Percentiles rank a stretch among this genome's conserved stretches.
phyloP scores from a whole-genome alignment of 2,113 vertebrate species.

The Stegostoma tigrinum region DNA sequence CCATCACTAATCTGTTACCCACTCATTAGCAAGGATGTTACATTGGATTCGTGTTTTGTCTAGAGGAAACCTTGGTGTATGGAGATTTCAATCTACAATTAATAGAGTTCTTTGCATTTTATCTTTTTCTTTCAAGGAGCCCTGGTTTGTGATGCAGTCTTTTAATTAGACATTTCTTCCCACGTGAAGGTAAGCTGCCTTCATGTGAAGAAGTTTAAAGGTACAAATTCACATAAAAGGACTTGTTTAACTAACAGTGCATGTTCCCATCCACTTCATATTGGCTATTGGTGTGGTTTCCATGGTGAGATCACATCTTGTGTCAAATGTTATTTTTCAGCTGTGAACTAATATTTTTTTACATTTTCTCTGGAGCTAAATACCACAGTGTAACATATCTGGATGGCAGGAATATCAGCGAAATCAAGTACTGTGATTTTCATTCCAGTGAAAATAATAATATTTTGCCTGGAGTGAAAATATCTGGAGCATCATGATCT shows the following conservation, averaged over 20 bases:
- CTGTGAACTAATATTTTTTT: constrained; percentile 36
- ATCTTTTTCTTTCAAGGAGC: neutral
- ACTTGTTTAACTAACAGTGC: constrained; percentile 29
- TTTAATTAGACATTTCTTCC: constrained; percentile 13
- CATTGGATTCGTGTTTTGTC: neutral
- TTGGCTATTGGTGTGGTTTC: constrained; percentile 33
- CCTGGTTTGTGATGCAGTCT: neutral
- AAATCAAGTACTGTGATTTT: neutral
- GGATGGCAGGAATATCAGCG: constrained; percentile 20
- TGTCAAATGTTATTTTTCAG: constrained; percentile 33
- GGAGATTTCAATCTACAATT: neutral
- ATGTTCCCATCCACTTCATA: constrained; percentile 30
- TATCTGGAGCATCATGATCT: constrained; percentile 24
- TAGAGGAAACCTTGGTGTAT: neutral
- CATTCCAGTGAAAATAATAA: constrained; percentile 32
- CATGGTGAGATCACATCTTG: constrained; percentile 33
- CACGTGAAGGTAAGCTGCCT: constrained; percentile 8
- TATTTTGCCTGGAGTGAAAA: constrained; percentile 35
- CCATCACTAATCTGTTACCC: neutral
- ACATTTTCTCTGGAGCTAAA: constrained; percentile 30
- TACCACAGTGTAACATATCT: constrained; percentile 27
- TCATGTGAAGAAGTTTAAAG: constrained; percentile 18
- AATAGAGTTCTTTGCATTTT: constrained; percentile 24
- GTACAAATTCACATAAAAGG: constrained; percentile 19
- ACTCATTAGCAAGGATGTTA: neutral